Conservation (phyloP, 2,888 invertebrate genomes). For the Eustalomyia histrio region DNA sequence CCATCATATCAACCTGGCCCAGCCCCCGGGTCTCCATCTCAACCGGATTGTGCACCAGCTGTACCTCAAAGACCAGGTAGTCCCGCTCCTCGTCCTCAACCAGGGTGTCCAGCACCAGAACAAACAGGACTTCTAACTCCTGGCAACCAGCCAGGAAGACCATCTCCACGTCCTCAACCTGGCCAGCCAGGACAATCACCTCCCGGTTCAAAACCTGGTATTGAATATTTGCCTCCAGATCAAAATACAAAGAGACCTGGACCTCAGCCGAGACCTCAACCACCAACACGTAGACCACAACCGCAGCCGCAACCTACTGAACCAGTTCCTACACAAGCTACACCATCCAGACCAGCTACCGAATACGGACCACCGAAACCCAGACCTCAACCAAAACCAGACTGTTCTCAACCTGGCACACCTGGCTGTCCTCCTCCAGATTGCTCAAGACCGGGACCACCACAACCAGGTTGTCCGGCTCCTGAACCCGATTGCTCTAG, state of each 20-base stretch:
- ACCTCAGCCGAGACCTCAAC: slow-evolving; percentile 34
- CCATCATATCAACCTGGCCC: slow-evolving; percentile 66
- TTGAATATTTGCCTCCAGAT: slow-evolving; percentile 68
- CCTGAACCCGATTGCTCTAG: slow-evolving; percentile 40
- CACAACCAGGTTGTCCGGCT: slow-evolving; percentile 62
- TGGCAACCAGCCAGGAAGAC: slow-evolving; percentile 52
- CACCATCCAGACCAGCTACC: background rate
- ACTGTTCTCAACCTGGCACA: slow-evolving; percentile 43
- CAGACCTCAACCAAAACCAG: slow-evolving; percentile 1
- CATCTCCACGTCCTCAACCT: slow-evolving; percentile 67
- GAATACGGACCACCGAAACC: background rate
- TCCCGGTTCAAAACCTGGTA: slow-evolving; percentile 57
- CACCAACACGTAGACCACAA: slow-evolving; percentile 26
- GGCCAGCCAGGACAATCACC: slow-evolving; percentile 67
- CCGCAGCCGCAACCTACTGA: slow-evolving; percentile 44
- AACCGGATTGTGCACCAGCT: slow-evolving; percentile 45
- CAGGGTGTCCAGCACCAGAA: slow-evolving; percentile 63
- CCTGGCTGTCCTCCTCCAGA: slow-evolving; percentile 44
- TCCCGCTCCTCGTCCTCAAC: slow-evolving; percentile 53
- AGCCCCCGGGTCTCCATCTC: slow-evolving; percentile 64
- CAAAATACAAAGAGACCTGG: slow-evolving; percentile 52
- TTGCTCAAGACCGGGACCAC: slow-evolving; percentile 43
- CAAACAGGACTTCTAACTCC: slow-evolving; percentile 41
- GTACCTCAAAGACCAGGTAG: slow-evolving; percentile 62
- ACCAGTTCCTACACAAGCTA: slow-evolving; percentile 15